Conservation (phyloP, 2,113 vertebrate species). For the Collichthys lucidus region DNA sequence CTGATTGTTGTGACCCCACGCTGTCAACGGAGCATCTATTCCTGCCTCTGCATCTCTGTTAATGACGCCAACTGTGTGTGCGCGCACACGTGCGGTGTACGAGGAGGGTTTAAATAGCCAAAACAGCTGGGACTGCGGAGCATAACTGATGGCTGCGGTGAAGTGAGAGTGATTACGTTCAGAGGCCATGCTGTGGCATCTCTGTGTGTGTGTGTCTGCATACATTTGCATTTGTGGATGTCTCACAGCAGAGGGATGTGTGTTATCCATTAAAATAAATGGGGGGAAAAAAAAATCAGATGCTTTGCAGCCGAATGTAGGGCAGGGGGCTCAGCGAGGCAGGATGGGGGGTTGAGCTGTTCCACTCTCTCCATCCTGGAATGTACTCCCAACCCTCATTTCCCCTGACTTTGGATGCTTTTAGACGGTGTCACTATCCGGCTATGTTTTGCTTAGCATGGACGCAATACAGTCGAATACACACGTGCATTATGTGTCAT, state of each 20-base stretch:
- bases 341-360: constrained; percentile 46
- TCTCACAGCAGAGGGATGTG: constrained; percentile 57
- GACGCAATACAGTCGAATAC: neutral
- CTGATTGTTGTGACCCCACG: constrained; percentile 55
- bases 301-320: constrained; percentile 55
- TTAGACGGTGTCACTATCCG: constrained; percentile 13
- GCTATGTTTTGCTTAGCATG: constrained; percentile 13
- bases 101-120: constrained; percentile 60
- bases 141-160: constrained; percentile 49
- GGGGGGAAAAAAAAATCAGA: constrained; percentile 11
- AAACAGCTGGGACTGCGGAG: constrained; percentile 63
- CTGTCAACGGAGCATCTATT: constrained; percentile 71
- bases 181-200: constrained; percentile 28
- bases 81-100: constrained; percentile 27
- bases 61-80: constrained; percentile 63
- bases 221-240: constrained; percentile 40
- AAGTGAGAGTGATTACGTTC: constrained; percentile 53
- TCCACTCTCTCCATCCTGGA: constrained; percentile 58
- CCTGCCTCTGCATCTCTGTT: constrained; percentile 45
- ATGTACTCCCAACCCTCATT: constrained; percentile 34
- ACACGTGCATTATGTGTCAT: constrained; percentile 17
- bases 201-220: constrained; percentile 26
- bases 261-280: constrained; percentile 66
- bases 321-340: constrained; percentile 36
- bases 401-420: no score